Base-by-base conservation (phyloP, 2,113 vertebrate species). In the Nettapus auritus region DNA sequence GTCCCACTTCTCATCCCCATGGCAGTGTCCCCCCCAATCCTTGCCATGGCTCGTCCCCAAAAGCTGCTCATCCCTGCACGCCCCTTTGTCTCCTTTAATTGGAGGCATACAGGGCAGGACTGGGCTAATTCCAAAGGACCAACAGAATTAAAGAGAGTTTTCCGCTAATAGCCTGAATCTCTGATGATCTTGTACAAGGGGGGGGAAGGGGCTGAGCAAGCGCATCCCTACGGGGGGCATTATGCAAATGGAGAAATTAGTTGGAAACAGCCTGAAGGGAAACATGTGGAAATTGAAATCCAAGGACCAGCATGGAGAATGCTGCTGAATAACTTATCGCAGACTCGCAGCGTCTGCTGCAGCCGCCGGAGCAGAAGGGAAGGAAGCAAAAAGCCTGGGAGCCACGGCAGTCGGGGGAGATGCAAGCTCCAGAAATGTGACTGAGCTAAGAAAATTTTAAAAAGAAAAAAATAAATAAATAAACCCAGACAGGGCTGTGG, bases 191-290 rank as follows among this genome's bases (percentile, higher is more conserved):
- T 86, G 69, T 91, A 88, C 82, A 81, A 62, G 29, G 13, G 36
- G 10, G 67, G 50, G 22, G 59, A 73, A 82, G 80, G 60, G 73
- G 64, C 56, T 68, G 60, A 78, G 48, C 71, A 55, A 81, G 77
- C 91, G 66, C 59, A 86, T 95, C 94, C 93, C 94, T 93, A 77
- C 46, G 73, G 88, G 88, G 70, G 70, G 38, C 17, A 82, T 97
- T 96, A 95, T 89, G 92, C 91, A 96, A 94, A 97, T 96, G 60
- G 67, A 3, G 73, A 93, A 95, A 97, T 96, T 94, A 96, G 90
- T 42, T 91, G 86, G 96, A 95, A 96, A 88, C 71, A 91, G 92
- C 95, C 93, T 95, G 90, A 93, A 94, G 95, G 92, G 87, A 94
- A 93, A 96, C 79, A 76, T 75, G 84, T 93, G 90, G 92, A 95